phyloP scores from a whole-genome alignment of 2,113 vertebrate species.

The Garra rufa region DNA sequence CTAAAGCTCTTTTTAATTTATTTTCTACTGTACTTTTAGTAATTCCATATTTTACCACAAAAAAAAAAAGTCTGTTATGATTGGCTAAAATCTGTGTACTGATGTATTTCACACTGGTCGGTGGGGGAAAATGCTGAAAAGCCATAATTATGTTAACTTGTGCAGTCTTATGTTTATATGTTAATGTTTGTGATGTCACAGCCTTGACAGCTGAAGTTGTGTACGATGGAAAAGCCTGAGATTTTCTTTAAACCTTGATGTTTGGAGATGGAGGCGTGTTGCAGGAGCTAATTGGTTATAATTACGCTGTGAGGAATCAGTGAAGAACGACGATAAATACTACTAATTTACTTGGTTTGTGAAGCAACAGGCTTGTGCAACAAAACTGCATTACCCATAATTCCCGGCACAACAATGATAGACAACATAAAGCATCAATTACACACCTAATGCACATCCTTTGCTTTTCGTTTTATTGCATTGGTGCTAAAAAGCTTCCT shows the following conservation, averaged over 20 bases:
- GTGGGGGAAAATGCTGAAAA: background rate
- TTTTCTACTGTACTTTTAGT: background rate
- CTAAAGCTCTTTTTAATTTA: background rate
- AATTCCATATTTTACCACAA: background rate
- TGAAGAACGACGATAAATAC: background rate
- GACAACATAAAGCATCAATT: slow-evolving; percentile 12
- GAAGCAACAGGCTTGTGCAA: background rate
- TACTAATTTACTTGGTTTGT: slow-evolving; percentile 1
- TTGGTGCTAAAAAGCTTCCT: slow-evolving; percentile 12
- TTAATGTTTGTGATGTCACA: background rate
- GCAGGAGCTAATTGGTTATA: slow-evolving; percentile 5
- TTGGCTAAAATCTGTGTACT: background rate
- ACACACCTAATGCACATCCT: slow-evolving; percentile 13
- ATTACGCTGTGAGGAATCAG: background rate
- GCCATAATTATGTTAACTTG: background rate
- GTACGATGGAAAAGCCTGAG: background rate
- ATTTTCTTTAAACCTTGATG: background rate
- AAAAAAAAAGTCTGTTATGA: background rate
- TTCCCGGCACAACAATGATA: background rate
- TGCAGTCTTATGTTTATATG: background rate
- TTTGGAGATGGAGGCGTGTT: background rate
- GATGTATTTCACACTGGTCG: background rate
- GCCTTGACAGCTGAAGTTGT: background rate
- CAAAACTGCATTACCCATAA: slow-evolving; percentile 22
- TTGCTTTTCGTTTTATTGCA: background rate